These are phyloP conservation scores for Xenopus laevis DNA, from an alignment of 2,113 vertebrate species.

Conservation along the genomic window DNA sequence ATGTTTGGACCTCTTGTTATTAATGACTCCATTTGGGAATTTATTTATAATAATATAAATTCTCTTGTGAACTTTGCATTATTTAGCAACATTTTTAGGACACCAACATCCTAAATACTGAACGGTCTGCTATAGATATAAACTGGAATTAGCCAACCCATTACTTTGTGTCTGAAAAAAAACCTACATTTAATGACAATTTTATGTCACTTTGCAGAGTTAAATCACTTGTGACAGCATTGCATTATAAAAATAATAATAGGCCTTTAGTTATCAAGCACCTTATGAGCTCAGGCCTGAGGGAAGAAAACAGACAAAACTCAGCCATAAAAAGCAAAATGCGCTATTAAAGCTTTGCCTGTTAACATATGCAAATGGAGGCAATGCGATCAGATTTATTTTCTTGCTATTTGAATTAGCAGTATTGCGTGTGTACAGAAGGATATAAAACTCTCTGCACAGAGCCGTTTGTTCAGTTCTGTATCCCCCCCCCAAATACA, in stretches of 20 bases:
- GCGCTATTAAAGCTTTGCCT: slow-evolving; percentile 32
- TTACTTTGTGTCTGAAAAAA: slow-evolving; percentile 15
- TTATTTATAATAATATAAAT: no score
- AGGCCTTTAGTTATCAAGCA: slow-evolving; percentile 44
- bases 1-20: no score
- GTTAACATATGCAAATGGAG: slow-evolving; percentile 42
- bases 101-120: no score
- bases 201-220: slow-evolving; percentile 34
- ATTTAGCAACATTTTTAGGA: no score
- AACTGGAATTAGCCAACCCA: slow-evolving; percentile 32
- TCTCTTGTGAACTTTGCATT: no score
- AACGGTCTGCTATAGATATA: no score
- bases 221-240: slow-evolving; percentile 40
- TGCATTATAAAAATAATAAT: slow-evolving; percentile 46
- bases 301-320: slow-evolving; percentile 37
- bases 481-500: no score
- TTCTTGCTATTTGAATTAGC: no score
- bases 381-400: slow-evolving; percentile 1
- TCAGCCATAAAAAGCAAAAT: slow-evolving; percentile 42
- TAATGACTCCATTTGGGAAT: no score
- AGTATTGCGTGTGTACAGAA: no score
- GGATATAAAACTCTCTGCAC: no score
- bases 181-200: slow-evolving; percentile 30
- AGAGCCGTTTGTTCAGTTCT: no score
- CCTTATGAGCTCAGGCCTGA: slow-evolving; percentile 37